Evolutionary conservation across 1,140 invertebrate species (phyloP), one percentile per base, ranked within the genome.

Genomic region (Linepithema humile): DNA sequence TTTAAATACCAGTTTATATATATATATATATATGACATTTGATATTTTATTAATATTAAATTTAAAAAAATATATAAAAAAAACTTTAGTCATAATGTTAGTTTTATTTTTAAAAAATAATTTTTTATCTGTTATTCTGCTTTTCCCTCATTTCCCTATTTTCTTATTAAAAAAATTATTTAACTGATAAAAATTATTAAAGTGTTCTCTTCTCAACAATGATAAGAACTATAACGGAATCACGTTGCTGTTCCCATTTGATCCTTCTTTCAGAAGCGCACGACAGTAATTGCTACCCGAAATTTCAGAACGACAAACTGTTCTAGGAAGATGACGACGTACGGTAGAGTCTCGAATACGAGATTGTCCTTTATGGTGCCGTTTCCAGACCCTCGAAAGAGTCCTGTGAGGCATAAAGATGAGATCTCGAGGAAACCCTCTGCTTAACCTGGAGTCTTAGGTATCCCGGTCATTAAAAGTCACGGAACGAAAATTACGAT

Each of bases 291-390:
- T 12, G 55, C 5, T 48, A 38, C 69, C 1, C 40, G 55, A 80
- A 69, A 80, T 80, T 80, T 55, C 32, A n/a, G 12, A 70, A 70
- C 50, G 35, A 80, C 75, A 32, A 57, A 60, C 85, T 86, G 84
- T 91, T 91, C 90, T 89, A 90, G 85, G 90, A 91, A 91, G 85
- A 89, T 88, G 89, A 85, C 80, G 62, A 83, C 55, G 64, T 82
- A 88, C 86, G 85, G 86, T 85, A 83, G 73, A 90, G 85, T 89
- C 90, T 86, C 86, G 75, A 90, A 88, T 80, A 83, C 73, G 82
- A 77, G 72, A 70, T 82, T 85, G 78, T 85, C 88, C 83, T 91
- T 91, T 91, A 89, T 87, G 88, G 82, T 85, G 64, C 77, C 65
- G 73, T 86, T 87, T 87, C 82, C 86, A 82, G 85, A 80, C 84